Evolutionary conservation across 2,113 vertebrate species (phyloP).

Genomic region (Climacteris rufus): DNA sequence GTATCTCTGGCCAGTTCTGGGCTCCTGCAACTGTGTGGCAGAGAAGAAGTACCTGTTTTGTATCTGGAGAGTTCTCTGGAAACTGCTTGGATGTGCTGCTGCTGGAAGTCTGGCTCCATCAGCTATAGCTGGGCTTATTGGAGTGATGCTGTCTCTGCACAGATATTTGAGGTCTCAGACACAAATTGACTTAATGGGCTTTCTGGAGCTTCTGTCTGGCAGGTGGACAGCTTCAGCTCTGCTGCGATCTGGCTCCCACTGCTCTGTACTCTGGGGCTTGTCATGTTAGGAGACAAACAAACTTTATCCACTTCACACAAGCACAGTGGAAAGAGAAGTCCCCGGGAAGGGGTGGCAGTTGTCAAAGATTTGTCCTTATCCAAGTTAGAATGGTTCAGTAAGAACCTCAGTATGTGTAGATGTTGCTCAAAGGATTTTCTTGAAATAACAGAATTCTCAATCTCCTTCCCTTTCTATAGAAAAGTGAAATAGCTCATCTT

Average conservation of each 20-base stretch:
- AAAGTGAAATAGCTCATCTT: not conserved
- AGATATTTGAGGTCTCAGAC: not conserved
- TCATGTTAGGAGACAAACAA: not conserved
- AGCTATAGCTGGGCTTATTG: not conserved
- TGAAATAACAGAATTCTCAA: not conserved
- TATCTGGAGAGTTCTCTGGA: not conserved
- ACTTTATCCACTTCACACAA: not conserved
- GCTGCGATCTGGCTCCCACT: not conserved
- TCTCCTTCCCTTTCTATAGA: not conserved
- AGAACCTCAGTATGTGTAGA: not conserved
- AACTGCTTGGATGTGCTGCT: not conserved
- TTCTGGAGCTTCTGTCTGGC: not conserved
- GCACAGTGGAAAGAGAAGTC: not conserved
- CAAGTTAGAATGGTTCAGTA: not conserved
- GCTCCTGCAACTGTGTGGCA: not conserved
- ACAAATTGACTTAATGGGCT: not conserved
- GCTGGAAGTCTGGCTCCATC: not conserved
- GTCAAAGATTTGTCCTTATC: not conserved
- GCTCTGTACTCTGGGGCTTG: not conserved
- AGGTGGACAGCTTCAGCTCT: not conserved
- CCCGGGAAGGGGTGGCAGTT: not conserved
- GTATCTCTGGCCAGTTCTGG: not conserved
- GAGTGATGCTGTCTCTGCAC: not conserved
- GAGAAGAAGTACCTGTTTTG: not conserved
- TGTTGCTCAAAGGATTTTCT: not conserved